Conservation (phyloP, 2,888 invertebrate species). For the Oxyteleia sp. region DNA sequence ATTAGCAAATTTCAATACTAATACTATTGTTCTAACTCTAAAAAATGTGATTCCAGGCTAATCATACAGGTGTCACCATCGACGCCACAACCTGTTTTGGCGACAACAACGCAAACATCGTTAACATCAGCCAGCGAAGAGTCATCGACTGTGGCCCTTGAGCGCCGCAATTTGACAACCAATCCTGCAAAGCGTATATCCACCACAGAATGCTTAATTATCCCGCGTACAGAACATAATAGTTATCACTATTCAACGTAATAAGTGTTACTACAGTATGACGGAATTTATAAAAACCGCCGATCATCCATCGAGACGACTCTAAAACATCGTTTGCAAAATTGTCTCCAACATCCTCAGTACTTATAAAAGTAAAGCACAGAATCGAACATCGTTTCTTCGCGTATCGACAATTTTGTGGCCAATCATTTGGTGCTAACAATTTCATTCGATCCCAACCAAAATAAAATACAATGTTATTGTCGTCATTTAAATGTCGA, state of each 20-base stretch:
- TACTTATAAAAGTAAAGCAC: no score
- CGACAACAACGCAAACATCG: slow-evolving; percentile 60
- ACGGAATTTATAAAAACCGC: slow-evolving; percentile 54
- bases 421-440: no score
- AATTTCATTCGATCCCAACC: no score
- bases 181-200: slow-evolving; percentile 39
- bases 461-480: no score
- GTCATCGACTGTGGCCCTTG: slow-evolving; percentile 48
- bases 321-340: no score
- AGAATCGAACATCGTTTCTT: no score
- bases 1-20: background rate
- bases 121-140: slow-evolving; percentile 61
- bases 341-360: no score
- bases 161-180: slow-evolving; percentile 47
- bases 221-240: slow-evolving; percentile 50
- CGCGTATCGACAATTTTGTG: no score
- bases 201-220: slow-evolving; percentile 56
- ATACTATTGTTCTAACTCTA: background rate
- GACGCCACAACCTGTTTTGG: slow-evolving; percentile 50
- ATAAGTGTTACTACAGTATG: slow-evolving; percentile 61
- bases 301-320: slow-evolving; percentile 49
- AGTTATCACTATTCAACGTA: slow-evolving; percentile 59
- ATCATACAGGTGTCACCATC: slow-evolving; percentile 67
- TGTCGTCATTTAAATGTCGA: no score
- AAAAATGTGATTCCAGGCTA: slow-evolving; percentile 46